These are phyloP conservation scores for Eupithecia tripunctaria DNA, from an alignment of 2,888 invertebrate genomes.

Conservation along the genomic window DNA sequence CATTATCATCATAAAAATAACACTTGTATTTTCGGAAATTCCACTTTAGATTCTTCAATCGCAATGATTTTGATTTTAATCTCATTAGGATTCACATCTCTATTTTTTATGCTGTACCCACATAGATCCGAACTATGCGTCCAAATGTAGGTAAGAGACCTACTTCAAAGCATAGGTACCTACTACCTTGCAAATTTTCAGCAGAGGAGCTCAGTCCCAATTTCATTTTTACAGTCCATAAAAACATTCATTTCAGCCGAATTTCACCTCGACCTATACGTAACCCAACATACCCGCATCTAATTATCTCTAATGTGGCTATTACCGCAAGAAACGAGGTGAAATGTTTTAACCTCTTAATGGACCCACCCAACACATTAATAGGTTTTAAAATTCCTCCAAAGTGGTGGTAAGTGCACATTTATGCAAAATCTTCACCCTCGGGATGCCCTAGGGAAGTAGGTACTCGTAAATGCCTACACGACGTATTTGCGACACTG, in stretches of 20 bases:
- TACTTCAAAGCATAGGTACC: neutral
- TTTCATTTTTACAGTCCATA: constrained; percentile 19
- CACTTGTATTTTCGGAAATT: too few species aligned
- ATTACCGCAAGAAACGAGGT: constrained; percentile 54
- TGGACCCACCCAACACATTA: constrained; percentile 72
- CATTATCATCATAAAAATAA: neutral
- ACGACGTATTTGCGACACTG: constrained; percentile 33
- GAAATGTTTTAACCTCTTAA: constrained; percentile 68
- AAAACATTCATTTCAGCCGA: constrained; percentile 23
- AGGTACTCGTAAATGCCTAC: constrained; percentile 23
- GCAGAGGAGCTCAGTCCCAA: constrained; percentile 11
- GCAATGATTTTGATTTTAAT: neutral
- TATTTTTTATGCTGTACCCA: neutral
- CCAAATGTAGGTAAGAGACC: neutral
- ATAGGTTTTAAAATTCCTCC: constrained; percentile 66
- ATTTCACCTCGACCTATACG: constrained; percentile 19
- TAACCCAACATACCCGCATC: constrained; percentile 33
- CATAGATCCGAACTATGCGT: neutral
- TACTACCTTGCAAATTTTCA: neutral
- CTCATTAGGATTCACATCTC: neutral
- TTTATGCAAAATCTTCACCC: constrained; percentile 50
- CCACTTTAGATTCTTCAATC: too few species aligned
- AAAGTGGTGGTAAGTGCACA: constrained; percentile 50
- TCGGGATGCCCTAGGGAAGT: constrained; percentile 23
- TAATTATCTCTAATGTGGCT: constrained; percentile 45